Percentiles rank a stretch among this genome's conserved stretches.
phyloP scores from a whole-genome alignment of 2,797 vertebrate genomes.

The Danio jaintianensis region DNA sequence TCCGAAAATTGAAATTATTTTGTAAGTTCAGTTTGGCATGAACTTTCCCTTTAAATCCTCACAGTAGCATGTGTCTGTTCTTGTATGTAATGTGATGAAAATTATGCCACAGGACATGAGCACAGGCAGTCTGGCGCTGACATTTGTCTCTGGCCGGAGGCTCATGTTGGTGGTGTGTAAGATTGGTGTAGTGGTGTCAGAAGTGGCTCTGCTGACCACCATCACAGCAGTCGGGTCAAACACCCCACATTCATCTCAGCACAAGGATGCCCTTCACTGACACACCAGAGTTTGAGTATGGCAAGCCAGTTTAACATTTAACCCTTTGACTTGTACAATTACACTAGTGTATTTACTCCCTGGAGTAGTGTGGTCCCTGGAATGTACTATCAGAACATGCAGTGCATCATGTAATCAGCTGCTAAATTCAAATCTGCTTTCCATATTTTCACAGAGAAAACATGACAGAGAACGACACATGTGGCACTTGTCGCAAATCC shows the following conservation, averaged over 20 bases:
- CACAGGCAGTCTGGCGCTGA: not conserved
- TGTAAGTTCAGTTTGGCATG: not conserved
- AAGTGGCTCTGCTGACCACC: slow-evolving; percentile 26
- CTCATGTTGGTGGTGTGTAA: not conserved
- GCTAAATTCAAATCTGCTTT: too few relatives aligned
- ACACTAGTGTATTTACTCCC: too few relatives aligned
- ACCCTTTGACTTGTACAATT: too few relatives aligned
- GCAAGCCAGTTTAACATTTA: too few relatives aligned
- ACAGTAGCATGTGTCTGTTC: not conserved
- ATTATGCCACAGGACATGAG: not conserved
- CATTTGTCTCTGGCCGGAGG: slow-evolving; percentile 1
- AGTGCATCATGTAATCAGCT: too few relatives aligned
- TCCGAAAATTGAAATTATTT: not conserved
- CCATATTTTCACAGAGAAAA: too few relatives aligned
- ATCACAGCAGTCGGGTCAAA: slow-evolving; percentile 44
- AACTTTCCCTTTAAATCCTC: not conserved
- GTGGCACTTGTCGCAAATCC: too few relatives aligned
- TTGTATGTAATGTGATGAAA: not conserved
- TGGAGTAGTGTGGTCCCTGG: too few relatives aligned
- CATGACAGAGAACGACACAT: too few relatives aligned
- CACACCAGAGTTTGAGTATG: slow-evolving; percentile 1
- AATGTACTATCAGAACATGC: too few relatives aligned
- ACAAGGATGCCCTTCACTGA: slow-evolving; percentile 44
- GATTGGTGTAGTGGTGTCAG: slow-evolving; percentile 45
- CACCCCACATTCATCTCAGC: slow-evolving; percentile 44